Base-by-base conservation (phyloP, 2,113 vertebrate genomes). In the Larimichthys polyactis region DNA sequence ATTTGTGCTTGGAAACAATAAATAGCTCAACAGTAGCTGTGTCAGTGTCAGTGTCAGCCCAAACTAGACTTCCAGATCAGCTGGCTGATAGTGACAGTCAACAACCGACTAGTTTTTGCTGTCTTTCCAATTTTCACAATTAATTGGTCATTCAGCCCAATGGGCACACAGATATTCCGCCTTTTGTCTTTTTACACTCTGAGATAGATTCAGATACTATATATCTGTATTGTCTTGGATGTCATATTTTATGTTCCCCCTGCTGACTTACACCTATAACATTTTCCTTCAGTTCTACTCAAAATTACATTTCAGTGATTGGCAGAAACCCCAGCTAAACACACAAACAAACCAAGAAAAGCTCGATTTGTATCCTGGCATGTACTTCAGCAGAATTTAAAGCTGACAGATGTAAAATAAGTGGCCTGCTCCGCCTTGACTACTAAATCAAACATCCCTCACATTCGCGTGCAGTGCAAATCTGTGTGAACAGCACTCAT, bases 381-480 rank as follows among this genome's bases (percentile, higher is more conserved):
- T 68, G 63, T 78, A 71, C 69, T 68, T 75, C 40, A 62, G 49
- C 32, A 63, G 36, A 86, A 79, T 82, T 62, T 65, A 73, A 70
- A 84, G 64, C 76, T 81, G 71, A 78, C 57, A 69, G 60, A 86
- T 82, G 64, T 59, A 75, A 71, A 85, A 66, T 72, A 81, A 81
- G 22, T 60, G 40, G 24, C n/a, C 57, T 48, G 17, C 59, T 70
- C 40, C 75, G 27, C 46, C 9, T 24, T 51, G 76, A 85, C 62
- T 85, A 40, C 70, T 44, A 71, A 73, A 84, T 75, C 46, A 70
- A 83, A 59, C 60, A 22, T n/a, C 49, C 27, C 29, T 20, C 15
- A 49, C 29, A 29, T 46, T 54, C 1, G 52, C 4, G 12, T 12
- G 12, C 17, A 68, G 46, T 54, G 69, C 46, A 55, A 6, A 40